Conservation (phyloP, 1,140 invertebrate species). For the Reticulitermes speratus region DNA sequence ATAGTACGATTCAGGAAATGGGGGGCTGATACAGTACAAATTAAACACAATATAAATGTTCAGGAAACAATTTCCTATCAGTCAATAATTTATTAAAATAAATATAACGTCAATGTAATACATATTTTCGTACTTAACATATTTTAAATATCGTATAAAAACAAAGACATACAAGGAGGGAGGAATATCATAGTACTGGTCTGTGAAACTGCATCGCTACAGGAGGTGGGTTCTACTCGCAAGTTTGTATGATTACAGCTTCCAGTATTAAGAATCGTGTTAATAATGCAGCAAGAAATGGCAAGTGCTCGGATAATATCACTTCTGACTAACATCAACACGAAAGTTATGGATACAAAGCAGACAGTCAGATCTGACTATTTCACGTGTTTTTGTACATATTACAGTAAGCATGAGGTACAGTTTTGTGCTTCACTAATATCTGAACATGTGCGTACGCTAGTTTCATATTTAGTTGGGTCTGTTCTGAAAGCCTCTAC, state of each 20-base stretch:
- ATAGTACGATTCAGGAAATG: too few species aligned
- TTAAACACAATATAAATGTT: not conserved
- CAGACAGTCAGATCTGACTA: not conserved
- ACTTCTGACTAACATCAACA: not conserved
- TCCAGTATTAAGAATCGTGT: not conserved
- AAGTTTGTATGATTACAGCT: too few species aligned
- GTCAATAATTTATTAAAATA: conserved; percentile 20
- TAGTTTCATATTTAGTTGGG: too few species aligned
- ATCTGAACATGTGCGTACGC: too few species aligned
- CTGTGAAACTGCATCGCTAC: too few species aligned
- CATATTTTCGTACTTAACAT: not conserved
- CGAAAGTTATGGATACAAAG: not conserved
- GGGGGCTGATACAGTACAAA: not conserved
- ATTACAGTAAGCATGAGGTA: too few species aligned
- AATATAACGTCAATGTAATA: conserved; percentile 14
- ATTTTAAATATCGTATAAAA: conserved; percentile 2
- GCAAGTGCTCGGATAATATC: not conserved
- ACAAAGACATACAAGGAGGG: not conserved
- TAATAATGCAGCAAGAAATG: not conserved
- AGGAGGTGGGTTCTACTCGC: not conserved
- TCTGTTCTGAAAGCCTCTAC: too few species aligned
- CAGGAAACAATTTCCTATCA: not conserved
- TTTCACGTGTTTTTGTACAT: too few species aligned
- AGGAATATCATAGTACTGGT: not conserved
- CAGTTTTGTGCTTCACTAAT: too few species aligned